Evolutionary conservation across 2,797 vertebrate genomes (phyloP), one percentile per base, ranked within the genome.

Genomic region (Pelobates cultripes): DNA sequence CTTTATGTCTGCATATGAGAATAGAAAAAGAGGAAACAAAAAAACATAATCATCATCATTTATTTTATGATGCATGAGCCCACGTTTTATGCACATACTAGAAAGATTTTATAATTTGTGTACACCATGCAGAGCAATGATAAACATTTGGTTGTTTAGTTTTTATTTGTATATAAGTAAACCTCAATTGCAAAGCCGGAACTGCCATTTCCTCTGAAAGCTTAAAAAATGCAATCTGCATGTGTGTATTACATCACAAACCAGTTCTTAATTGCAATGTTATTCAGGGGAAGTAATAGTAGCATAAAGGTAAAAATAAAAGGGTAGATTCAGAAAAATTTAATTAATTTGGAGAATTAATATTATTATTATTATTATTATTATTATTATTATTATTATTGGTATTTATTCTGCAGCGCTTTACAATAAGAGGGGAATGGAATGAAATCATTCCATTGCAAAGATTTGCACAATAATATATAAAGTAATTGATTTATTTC

Each of bases 91-190:
- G 7, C 40, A 72, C 51, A 73, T 60, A 72, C 57, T 75, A 66
- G 57, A 78, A 82, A 73, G n/a, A 71, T 81, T 61, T 75, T 86
- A 73, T 17, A 73, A 80, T 61, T 75, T 86, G 55, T 87, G 78
- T n/a, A 51, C 84, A 51, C 55, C 42, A 40, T 40, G 57, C 61
- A 75, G 45, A 61, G 28, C 41, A 75, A 75, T 75, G 57, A 61
- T 40, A 75, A 61, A 5, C 47, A 75, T 75, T 40, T 51, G 45
- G 3, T 70, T 43, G 14, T 83, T 47, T 85, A 88, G 70, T 1
- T 51, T 86, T 85, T 85, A 73, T 43, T 85, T 88, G 86, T 88
- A 82, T 88, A 74, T 87, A 85, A 70, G 69, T 86, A 45, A 86
- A 82, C 41, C 41, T 63, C 8, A 3, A 73, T 51, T 28, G 57